Conservation (phyloP, 2,888 invertebrate genomes). For the Carterocephalus palaemon region DNA sequence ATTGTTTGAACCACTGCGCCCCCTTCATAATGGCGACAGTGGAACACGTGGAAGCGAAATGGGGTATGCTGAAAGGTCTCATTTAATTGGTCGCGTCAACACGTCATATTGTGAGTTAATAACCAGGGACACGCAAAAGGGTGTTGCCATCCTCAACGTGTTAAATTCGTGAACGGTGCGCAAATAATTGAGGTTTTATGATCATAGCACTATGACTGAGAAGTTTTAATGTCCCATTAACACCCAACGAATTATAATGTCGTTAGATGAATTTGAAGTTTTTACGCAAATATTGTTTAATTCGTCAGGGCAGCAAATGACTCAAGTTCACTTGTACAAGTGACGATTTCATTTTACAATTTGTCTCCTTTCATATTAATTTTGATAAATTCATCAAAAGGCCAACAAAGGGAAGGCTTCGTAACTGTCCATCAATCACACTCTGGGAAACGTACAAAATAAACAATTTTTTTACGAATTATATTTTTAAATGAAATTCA, state of each 20-base stretch:
- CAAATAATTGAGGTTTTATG: slow-evolving; percentile 41
- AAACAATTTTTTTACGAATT: no score
- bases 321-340: no score
- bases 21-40: slow-evolving; percentile 8
- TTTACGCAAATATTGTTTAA: no score
- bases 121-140: slow-evolving; percentile 44
- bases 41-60: slow-evolving; percentile 3
- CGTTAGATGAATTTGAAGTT: no score
- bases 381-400: no score
- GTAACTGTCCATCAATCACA: no score
- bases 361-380: no score
- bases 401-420: no score
- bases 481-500: no score
- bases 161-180: slow-evolving; percentile 42
- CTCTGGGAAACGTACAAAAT: no score
- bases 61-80: slow-evolving; percentile 29
- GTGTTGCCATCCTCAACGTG: slow-evolving; percentile 40
- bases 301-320: no score
- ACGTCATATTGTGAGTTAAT: slow-evolving; percentile 42
- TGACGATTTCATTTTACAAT: no score
- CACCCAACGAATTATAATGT: slow-evolving; percentile 26
- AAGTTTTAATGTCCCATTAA: slow-evolving; percentile 42
- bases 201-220: slow-evolving; percentile 30
- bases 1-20: slow-evolving; percentile 26
- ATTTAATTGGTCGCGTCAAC: slow-evolving; percentile 38